These are phyloP conservation scores for Triplophysa dalaica DNA, from an alignment of 2,113 vertebrate genomes.

Conservation along the genomic window DNA sequence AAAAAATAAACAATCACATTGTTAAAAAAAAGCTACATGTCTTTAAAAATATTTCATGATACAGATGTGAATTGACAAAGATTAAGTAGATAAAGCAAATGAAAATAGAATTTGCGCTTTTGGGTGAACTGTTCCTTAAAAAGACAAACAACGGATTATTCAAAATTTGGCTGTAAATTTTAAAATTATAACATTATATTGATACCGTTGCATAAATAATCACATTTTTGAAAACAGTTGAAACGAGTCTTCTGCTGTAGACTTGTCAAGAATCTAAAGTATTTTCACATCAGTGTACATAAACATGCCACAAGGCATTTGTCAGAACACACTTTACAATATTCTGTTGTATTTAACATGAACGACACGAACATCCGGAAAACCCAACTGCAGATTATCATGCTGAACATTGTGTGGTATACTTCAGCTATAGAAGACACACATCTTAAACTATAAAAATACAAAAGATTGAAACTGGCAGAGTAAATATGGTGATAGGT, in stretches of 20 bases:
- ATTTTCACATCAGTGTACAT: constrained; percentile 28
- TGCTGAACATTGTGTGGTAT: constrained; percentile 32
- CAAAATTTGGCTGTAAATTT: not conserved
- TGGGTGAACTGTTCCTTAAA: no score
- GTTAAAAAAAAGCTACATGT: not conserved
- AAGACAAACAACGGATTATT: not conserved
- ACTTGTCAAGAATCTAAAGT: constrained; percentile 36
- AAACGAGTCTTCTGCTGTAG: not conserved
- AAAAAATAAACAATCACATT: not conserved
- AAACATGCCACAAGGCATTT: constrained; percentile 37
- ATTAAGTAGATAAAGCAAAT: not conserved
- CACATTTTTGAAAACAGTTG: not conserved
- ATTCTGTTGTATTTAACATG: not conserved
- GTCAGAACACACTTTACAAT: constrained; percentile 39
- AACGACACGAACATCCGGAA: not conserved
- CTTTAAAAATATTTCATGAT: no score
- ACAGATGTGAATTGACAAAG: no score
- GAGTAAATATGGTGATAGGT: constrained; percentile 46
- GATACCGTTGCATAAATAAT: not conserved
- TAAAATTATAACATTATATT: not conserved
- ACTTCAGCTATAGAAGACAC: not conserved
- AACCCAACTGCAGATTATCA: constrained; percentile 6
- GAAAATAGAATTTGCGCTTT: not conserved
- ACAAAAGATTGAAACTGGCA: constrained; percentile 30
- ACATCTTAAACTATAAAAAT: constrained; percentile 14